A percentile compares a stretch with the other conserved stretches of the same genome.
Evolutionary conservation across 2,888 invertebrate species (phyloP).

Genomic region (Gymnoscelis rufifasciata): DNA sequence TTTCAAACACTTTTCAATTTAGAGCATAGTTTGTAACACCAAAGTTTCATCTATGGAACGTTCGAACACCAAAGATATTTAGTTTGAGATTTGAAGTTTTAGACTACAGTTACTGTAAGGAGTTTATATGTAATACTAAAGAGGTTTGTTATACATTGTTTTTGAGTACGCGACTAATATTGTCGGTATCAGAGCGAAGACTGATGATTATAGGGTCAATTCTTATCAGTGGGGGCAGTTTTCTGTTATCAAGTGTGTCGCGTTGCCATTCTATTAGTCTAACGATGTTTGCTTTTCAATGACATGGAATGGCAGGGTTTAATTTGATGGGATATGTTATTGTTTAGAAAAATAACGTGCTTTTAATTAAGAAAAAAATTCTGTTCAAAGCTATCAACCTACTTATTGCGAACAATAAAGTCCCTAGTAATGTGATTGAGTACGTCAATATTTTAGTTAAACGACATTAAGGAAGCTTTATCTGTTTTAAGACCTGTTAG

Average conservation of each 20-base stretch:
- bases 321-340: not conserved
- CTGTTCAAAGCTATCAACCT: too few relatives aligned
- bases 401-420: too few relatives aligned
- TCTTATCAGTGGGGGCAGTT: constrained; percentile 10
- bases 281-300: constrained; percentile 13
- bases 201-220: constrained; percentile 15
- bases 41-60: not conserved
- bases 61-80: not conserved
- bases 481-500: too few relatives aligned
- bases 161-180: constrained; percentile 5
- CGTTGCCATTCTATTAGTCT: constrained; percentile 2
- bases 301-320: not conserved
- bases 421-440: too few relatives aligned
- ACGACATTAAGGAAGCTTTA: too few relatives aligned
- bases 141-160: constrained; percentile 1
- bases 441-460: too few relatives aligned
- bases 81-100: not conserved
- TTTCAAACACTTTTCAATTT: constrained; percentile 26
- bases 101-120: too few relatives aligned
- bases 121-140: too few relatives aligned
- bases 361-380: too few relatives aligned
- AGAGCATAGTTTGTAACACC: constrained; percentile 4
- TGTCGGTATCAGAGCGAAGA: constrained; percentile 10
- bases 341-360: not conserved
- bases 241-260: constrained; percentile 16